Conservation (phyloP, 2,113 vertebrate genomes). For the Strix aluco region DNA sequence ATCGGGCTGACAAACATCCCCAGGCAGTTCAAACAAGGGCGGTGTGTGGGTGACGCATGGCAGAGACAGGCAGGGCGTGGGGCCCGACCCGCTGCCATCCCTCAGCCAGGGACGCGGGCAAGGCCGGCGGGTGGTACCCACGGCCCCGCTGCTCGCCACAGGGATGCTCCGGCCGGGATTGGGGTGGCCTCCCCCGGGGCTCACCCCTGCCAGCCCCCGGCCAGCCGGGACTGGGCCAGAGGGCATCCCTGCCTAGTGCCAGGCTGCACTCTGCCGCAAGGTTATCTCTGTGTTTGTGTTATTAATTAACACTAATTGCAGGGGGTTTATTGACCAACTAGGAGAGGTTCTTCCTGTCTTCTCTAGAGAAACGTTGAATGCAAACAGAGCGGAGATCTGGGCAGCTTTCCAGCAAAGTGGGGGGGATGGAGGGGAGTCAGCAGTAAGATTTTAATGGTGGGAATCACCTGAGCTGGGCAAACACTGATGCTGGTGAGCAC, state of each 20-base stretch:
- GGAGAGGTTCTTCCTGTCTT: slow-evolving; percentile 57
- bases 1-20: neutral
- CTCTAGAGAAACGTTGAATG: neutral
- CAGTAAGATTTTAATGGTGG: slow-evolving; percentile 10
- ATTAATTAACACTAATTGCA: neutral
- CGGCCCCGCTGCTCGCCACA: accelerated
- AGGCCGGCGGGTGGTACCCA: neutral
- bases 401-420: neutral
- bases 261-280: neutral
- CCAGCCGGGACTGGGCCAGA: neutral
- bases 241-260: neutral
- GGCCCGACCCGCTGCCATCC: neutral
- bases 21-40: slow-evolving; percentile 46
- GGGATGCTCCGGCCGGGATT: neutral
- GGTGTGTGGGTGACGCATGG: slow-evolving; percentile 3
- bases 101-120: accelerated
- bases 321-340: slow-evolving; percentile 43
- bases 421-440: neutral
- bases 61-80: neutral
- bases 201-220: neutral
- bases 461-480: slow-evolving; percentile 38
- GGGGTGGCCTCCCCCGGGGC: neutral
- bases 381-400: neutral
- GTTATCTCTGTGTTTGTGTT: neutral
- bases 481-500: neutral